Evolutionary conservation across 1,140 invertebrate genomes (phyloP).

Genomic region (Panonychus citri): DNA sequence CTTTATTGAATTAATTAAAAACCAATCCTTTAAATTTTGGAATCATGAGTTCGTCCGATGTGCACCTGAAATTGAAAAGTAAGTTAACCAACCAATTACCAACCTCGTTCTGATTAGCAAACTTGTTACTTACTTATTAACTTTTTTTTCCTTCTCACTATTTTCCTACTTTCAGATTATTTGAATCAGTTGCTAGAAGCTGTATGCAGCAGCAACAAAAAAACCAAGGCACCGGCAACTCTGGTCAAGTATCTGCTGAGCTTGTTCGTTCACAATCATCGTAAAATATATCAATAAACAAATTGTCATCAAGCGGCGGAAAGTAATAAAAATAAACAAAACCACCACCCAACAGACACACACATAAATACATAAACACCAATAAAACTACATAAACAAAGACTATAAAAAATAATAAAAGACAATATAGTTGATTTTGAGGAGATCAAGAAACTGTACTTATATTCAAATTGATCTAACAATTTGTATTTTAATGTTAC

Average conservation of each 20-base stretch:
- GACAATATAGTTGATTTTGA: too few relatives aligned
- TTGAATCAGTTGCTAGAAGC: constrained; percentile 6
- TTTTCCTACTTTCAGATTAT: constrained; percentile 3
- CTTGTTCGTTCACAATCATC: not conserved
- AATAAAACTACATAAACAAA: too few relatives aligned
- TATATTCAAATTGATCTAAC: not conserved
- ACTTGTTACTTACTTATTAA: too few relatives aligned
- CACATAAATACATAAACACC: too few relatives aligned
- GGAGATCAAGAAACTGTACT: not conserved
- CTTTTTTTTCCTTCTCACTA: not conserved
- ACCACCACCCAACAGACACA: too few relatives aligned
- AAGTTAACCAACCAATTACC: too few relatives aligned
- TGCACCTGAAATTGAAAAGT: constrained; percentile 96
- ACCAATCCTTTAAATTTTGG: constrained; percentile 98
- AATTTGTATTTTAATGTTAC: constrained; percentile 1
- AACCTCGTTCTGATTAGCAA: too few relatives aligned
- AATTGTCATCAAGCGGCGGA: too few relatives aligned
- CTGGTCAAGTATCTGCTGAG: not conserved
- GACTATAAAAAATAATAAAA: too few relatives aligned
- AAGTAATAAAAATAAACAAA: too few relatives aligned
- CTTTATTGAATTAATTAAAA: constrained; percentile 96
- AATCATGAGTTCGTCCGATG: constrained; percentile 95
- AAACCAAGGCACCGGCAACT: not conserved
- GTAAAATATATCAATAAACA: not conserved
- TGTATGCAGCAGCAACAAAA: constrained; percentile 5